Percentiles rank a stretch among this genome's conserved stretches.
phyloP scores from a whole-genome alignment of 1,140 invertebrate species.

The Mycetomoellerius zeteki region DNA sequence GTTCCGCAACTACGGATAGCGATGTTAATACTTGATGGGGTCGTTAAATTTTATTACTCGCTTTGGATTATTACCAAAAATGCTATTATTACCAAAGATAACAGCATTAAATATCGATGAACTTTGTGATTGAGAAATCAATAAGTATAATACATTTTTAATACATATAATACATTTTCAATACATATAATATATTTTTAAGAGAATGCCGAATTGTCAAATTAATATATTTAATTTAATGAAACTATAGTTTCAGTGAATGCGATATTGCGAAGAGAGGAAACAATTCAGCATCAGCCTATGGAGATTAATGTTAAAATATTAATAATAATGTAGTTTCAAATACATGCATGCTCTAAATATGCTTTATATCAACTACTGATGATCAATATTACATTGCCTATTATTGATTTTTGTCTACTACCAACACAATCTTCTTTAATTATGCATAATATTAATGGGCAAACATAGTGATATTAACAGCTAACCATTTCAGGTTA shows the following conservation, averaged over 20 bases:
- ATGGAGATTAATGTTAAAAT: constrained; percentile 38
- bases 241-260: neutral
- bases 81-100: constrained; percentile 2
- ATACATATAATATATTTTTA: neutral
- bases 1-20: constrained; percentile 9
- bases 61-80: constrained; percentile 21
- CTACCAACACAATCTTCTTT: constrained; percentile 32
- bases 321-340: constrained; percentile 24
- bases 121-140: neutral
- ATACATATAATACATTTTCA: neutral
- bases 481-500: constrained; percentile 21
- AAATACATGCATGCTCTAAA: constrained; percentile 1
- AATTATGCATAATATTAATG: constrained; percentile 44
- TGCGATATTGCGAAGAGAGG: neutral
- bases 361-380: constrained; percentile 14
- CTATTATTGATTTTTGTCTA: constrained; percentile 42
- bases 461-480: constrained; percentile 27
- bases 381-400: constrained; percentile 41
- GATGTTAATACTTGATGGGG: constrained; percentile 21
- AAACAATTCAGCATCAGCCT: constrained; percentile 7
- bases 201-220: neutral
- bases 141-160: constrained; percentile 1
- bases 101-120: neutral
- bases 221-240: neutral
- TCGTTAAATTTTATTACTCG: constrained; percentile 40